Percentiles rank a stretch among this genome's conserved stretches.
These are phyloP conservation scores for Melanerpes formicivorus DNA, from an alignment of 2,113 vertebrate genomes.

Conservation along the genomic window DNA sequence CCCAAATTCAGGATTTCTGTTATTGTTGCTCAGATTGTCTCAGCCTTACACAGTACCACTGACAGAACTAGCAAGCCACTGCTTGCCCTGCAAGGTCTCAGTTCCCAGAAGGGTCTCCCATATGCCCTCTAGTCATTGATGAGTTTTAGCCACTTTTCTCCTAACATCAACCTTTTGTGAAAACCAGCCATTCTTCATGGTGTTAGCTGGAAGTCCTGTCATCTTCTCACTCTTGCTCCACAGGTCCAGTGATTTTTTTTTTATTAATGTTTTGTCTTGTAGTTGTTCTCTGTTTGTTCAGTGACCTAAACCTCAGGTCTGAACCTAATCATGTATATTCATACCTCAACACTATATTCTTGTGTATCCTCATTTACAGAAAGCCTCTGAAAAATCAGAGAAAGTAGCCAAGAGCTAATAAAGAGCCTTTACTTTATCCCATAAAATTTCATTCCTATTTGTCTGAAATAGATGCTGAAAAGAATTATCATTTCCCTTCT, in stretches of 20 bases:
- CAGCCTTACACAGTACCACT: neutral
- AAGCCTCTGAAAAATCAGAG: neutral
- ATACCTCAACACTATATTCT: neutral
- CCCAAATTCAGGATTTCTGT: neutral
- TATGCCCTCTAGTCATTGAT: neutral
- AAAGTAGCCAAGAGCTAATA: neutral
- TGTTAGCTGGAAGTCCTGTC: fast-evolving
- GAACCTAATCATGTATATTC: neutral
- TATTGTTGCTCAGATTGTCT: neutral
- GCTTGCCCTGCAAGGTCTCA: neutral
- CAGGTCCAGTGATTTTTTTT: neutral
- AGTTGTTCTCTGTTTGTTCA: neutral
- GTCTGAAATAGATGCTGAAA: neutral
- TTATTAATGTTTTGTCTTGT: fast-evolving
- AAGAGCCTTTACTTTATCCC: neutral
- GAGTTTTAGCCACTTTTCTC: neutral
- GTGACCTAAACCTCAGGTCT: neutral
- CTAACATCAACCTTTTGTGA: neutral
- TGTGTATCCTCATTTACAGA: neutral
- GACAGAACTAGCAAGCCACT: neutral
- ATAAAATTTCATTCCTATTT: neutral
- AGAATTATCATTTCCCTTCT: neutral
- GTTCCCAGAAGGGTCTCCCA: neutral
- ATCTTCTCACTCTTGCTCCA: neutral
- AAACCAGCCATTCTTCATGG: neutral